These are phyloP conservation scores for Xestia ashworthii DNA, from an alignment of 2,888 invertebrate species.

Conservation along the genomic window DNA sequence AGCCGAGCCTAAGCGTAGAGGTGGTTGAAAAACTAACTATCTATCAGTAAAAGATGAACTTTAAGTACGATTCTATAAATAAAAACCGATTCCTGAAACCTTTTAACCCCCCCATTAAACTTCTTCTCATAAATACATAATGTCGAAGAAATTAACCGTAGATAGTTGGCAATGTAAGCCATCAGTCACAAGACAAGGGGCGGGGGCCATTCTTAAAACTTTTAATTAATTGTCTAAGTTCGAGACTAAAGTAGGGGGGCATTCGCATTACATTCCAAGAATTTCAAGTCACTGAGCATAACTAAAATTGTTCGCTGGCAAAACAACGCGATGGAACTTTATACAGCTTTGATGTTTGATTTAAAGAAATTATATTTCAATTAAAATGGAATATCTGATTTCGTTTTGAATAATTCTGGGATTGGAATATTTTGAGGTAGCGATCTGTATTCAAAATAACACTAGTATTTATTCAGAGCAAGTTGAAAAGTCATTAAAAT, in stretches of 20 bases:
- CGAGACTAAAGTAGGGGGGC: slow-evolving; percentile 67
- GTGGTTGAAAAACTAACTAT: background rate
- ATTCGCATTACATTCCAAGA: slow-evolving; percentile 76
- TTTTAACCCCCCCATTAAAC: slow-evolving; percentile 44
- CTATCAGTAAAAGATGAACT: background rate
- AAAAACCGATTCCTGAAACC: slow-evolving; percentile 34
- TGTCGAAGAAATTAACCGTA: slow-evolving; percentile 55
- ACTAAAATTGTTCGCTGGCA: slow-evolving; percentile 79
- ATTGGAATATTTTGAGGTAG: slow-evolving; percentile 33
- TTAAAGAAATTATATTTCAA: slow-evolving; percentile 61
- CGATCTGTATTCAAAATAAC: slow-evolving; percentile 18
- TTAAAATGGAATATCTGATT: slow-evolving; percentile 48
- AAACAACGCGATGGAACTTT: slow-evolving; percentile 73
- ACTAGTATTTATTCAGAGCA: background rate
- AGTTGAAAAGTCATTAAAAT: background rate
- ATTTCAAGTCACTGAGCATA: slow-evolving; percentile 79
- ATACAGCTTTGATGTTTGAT: slow-evolving; percentile 70
- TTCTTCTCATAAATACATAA: slow-evolving; percentile 48
- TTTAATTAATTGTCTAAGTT: slow-evolving; percentile 86
- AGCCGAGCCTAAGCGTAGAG: background rate
- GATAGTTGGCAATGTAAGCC: slow-evolving; percentile 59
- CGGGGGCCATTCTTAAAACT: slow-evolving; percentile 79
- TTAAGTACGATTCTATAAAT: background rate
- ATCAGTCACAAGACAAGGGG: slow-evolving; percentile 64
- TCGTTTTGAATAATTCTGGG: slow-evolving; percentile 31